Evolutionary conservation across 2,888 invertebrate genomes (phyloP).

Genomic region (Acleris cristana): DNA sequence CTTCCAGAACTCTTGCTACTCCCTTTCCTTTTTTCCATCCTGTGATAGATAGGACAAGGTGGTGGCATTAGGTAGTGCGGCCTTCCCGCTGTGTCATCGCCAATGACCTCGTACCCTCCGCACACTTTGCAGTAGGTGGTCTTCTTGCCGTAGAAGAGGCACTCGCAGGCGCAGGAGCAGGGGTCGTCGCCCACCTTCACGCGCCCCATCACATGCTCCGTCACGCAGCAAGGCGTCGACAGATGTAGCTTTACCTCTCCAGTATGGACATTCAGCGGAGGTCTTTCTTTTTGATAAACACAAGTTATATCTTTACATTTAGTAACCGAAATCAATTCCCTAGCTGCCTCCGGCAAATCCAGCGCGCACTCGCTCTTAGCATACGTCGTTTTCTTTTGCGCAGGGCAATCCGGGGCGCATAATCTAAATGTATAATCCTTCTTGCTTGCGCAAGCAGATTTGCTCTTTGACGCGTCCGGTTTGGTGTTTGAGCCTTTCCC

Average conservation of each 20-base stretch:
- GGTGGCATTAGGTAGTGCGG: conserved; percentile 52
- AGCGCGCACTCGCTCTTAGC: conserved; percentile 52
- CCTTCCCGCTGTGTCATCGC: conserved; percentile 57
- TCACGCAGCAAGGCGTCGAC: conserved; percentile 53
- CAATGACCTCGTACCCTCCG: conserved; percentile 67
- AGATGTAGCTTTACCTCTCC: conserved; percentile 58
- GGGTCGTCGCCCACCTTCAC: conserved; percentile 58
- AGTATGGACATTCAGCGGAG: conserved; percentile 52
- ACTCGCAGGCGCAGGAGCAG: conserved; percentile 74
- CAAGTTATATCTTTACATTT: conserved; percentile 62
- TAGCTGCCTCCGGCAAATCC: conserved; percentile 53
- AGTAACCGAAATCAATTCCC: conserved; percentile 49
- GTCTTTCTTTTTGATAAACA: conserved; percentile 48
- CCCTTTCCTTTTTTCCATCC: conserved; percentile 61
- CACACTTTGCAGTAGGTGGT: conserved; percentile 73
- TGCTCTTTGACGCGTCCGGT: no score
- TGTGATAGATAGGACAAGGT: conserved; percentile 74
- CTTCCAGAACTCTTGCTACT: conserved; percentile 58
- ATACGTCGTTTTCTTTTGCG: conserved; percentile 40
- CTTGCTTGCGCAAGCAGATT: not conserved
- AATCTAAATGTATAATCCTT: conserved; percentile 47
- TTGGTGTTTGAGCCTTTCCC: no score
- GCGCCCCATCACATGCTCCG: conserved; percentile 58
- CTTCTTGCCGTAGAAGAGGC: conserved; percentile 66
- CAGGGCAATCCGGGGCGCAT: conserved; percentile 51